phyloP scores from a whole-genome alignment of 2,888 invertebrate species.

The Cynaeus angustus region DNA sequence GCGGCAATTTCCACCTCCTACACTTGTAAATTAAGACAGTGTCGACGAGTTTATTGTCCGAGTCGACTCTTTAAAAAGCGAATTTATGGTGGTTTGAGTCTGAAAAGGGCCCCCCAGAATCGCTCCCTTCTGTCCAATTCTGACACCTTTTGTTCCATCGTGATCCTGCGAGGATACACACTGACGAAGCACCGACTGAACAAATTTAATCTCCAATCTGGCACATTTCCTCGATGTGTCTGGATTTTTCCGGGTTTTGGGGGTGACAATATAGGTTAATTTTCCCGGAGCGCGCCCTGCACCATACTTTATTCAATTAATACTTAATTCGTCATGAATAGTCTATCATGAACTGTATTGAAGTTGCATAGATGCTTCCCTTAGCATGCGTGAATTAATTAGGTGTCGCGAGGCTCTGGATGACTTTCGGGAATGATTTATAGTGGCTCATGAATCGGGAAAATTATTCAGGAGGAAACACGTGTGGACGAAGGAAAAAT shows the following conservation, averaged over 20 bases:
- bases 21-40: slow-evolving; percentile 14
- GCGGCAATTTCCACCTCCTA: slow-evolving; percentile 27
- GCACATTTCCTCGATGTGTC: neutral
- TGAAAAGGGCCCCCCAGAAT: neutral
- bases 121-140: slow-evolving; percentile 21
- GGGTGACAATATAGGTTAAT: slow-evolving; percentile 35
- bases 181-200: too few species aligned
- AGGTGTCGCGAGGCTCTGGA: slow-evolving; percentile 13
- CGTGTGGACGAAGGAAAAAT: neutral
- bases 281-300: slow-evolving; percentile 23
- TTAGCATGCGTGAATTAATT: slow-evolving; percentile 42
- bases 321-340: slow-evolving; percentile 46
- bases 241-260: slow-evolving; percentile 12
- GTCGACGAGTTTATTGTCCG: slow-evolving; percentile 23
- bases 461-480: slow-evolving; percentile 26
- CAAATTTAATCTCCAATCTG: slow-evolving; percentile 2
- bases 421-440: slow-evolving; percentile 22
- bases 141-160: slow-evolving; percentile 1
- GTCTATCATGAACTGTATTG: slow-evolving; percentile 42
- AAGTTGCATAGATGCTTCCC: slow-evolving; percentile 27
- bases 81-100: slow-evolving; percentile 26
- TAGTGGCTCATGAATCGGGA: neutral
- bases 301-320: slow-evolving; percentile 40
- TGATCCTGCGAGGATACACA: too few species aligned
- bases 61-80: slow-evolving; percentile 12